Evolutionary conservation across 2,113 vertebrate genomes (phyloP), one percentile per base, ranked within the genome.

Genomic region (Tichodroma muraria): DNA sequence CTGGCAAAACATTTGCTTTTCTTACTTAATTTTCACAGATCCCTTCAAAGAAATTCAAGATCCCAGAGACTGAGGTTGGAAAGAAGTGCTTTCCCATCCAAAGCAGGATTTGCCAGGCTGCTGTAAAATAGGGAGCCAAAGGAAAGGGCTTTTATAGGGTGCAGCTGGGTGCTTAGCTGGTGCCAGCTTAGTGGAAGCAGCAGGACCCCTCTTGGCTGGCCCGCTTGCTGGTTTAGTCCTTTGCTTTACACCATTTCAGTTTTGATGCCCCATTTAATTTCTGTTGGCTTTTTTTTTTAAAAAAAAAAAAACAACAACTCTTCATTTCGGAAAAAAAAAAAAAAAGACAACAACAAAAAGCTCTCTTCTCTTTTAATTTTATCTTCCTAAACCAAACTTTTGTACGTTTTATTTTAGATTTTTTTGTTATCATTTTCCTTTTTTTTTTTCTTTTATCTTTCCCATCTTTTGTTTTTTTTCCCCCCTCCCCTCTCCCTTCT

Each of bases 341-440:
- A 89, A 70, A 93, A 71, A 76, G 50, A 90, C 90, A 69, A 93
- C 90, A 91, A 85, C 76, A 85, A 94, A 93, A 91, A 96, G 93
- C 80, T 83, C 87, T 92, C 88, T 71, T 80, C 88, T 93, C 63
- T 88, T 95, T 95, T 97, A 92, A 96, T 96, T 94, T 97, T 94
- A 95, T 92, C 95, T 95, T 96, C 95, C 94, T 93, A 69, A 94
- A 94, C 89, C 95, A 94, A 95, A 94, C 92, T 97, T 96, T 93
- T 13, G 88, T 98, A 98, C 97, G 97, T 98, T 98, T 98, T 95
- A 89, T 97, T 98, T 98, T 97, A 96, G 97, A 97, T 98, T 98
- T 98, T 98, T 97, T 97, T 96, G 98, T 98, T 98, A 97, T 98
- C 98, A 98, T 99, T 99, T 99, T 98, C 97, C 98, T 98, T 96